phyloP scores from a whole-genome alignment of 2,113 vertebrate species.

The Chascanopsetta lugubris region DNA sequence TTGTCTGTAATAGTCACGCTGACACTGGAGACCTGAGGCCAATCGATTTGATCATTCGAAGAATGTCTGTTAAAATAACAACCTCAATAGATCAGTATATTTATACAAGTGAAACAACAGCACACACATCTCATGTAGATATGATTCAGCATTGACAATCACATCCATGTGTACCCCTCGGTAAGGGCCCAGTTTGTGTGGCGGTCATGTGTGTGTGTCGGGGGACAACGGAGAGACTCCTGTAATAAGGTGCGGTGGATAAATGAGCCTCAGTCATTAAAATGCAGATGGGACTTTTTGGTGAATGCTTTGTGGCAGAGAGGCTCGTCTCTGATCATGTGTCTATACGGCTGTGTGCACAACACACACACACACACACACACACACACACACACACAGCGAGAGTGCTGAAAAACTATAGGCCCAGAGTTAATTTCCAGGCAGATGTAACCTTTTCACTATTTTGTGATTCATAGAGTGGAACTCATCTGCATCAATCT shows the following conservation, averaged over 20 bases:
- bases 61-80: no score
- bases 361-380: slow-evolving; percentile 7
- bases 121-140: no score
- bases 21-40: background rate
- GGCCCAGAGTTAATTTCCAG: slow-evolving; percentile 54
- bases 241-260: slow-evolving; percentile 48
- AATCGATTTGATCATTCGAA: no score
- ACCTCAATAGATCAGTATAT: no score
- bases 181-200: slow-evolving; percentile 12
- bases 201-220: slow-evolving; percentile 43
- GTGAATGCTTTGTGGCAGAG: slow-evolving; percentile 51
- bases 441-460: slow-evolving; percentile 55
- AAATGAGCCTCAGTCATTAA: slow-evolving; percentile 69
- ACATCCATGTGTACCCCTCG: no score
- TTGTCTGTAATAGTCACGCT: background rate
- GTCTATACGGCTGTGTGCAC: slow-evolving; percentile 3
- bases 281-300: slow-evolving; percentile 68
- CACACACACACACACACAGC: slow-evolving; percentile 33
- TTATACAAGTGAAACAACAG: no score
- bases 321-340: slow-evolving; percentile 51
- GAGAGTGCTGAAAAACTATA: slow-evolving; percentile 33
- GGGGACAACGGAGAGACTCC: slow-evolving; percentile 49
- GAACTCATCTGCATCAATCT: slow-evolving; percentile 51
- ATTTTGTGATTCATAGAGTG: slow-evolving; percentile 47
- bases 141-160: no score